Base-by-base conservation (phyloP, 1,140 invertebrate genomes). In the Araneus ventricosus region DNA sequence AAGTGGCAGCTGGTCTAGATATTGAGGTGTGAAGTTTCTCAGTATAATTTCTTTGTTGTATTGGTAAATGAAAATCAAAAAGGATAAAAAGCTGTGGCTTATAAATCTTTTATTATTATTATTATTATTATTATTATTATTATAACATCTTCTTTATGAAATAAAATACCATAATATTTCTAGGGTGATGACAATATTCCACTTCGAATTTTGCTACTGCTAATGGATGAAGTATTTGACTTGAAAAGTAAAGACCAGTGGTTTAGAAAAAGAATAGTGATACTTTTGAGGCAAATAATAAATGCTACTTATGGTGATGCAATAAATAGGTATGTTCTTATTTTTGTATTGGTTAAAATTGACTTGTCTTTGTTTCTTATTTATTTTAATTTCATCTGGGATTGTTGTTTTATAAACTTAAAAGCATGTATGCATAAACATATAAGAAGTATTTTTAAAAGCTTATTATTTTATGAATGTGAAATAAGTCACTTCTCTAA, bases 181-280 rank as follows among this genome's bases (percentile, higher is more conserved):
- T 96, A 97, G 97, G 97, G 96, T 94, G 97, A 97, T 94, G 97
- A 98, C 94, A 98, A 98, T 95, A 98, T 99, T 95, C 98, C 98
- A 24, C 95, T 99, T 86, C 96, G 98, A 94, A 98, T 99, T 94
- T 97, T 99, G 95, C 95, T 99, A 59, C 95, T 98, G 4, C 95
- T 99, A 75, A 97, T 99, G 96, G 98, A 99, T 95, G 98, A 99
- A 96, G 97, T 99, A 5, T 99, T 99, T 96, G 98, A 99, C 95
- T 95, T 99, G 75, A 97, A 98, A 95, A 97, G 97, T 70, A 96
- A 98, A 94, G 98, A 98, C 95, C 97, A 98, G 94, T 99, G 98
- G 98, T 96, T 99, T 34, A 95, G 98, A 82, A 95, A 98, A 88
- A 96, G 97, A 88, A 97, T 99, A 94, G 97, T 98, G 4, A 97